These are phyloP conservation scores for Erinaceus europaeus DNA, from an alignment of 2,113 vertebrate genomes.

Conservation along the genomic window DNA sequence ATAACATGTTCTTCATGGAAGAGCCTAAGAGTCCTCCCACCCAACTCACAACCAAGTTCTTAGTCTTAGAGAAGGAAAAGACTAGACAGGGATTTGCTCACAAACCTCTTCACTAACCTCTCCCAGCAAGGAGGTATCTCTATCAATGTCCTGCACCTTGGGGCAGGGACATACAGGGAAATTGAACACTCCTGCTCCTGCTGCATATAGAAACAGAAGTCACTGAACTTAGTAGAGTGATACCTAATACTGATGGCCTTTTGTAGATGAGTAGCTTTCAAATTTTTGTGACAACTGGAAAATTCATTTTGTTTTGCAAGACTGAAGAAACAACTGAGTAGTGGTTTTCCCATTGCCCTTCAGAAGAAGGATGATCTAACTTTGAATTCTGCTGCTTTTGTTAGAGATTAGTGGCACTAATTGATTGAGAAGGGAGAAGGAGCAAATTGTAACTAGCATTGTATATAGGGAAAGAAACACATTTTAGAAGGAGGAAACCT, in stretches of 20 bases:
- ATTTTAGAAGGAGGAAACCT: neutral
- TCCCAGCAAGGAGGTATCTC: neutral
- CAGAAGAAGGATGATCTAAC: neutral
- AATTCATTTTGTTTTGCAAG: neutral
- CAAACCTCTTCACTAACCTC: neutral
- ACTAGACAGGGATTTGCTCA: neutral
- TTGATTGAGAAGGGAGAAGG: neutral
- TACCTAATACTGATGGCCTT: fast-evolving
- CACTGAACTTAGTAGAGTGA: neutral
- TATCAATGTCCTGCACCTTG: neutral
- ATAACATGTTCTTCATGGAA: constrained; percentile 20
- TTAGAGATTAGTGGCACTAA: neutral
- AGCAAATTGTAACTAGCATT: neutral
- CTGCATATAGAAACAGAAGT: neutral
- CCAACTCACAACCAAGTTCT: neutral
- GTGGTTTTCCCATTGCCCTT: neutral
- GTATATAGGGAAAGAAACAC: neutral
- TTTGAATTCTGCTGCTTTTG: neutral
- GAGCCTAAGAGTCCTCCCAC: neutral
- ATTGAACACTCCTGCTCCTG: too few relatives aligned
- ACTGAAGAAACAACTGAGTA: neutral
- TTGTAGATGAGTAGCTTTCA: neutral
- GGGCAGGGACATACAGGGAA: neutral
- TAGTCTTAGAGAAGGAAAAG: neutral
- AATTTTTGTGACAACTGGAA: neutral